Conservation (phyloP, 1,140 invertebrate species). For the Galleria mellonella region DNA sequence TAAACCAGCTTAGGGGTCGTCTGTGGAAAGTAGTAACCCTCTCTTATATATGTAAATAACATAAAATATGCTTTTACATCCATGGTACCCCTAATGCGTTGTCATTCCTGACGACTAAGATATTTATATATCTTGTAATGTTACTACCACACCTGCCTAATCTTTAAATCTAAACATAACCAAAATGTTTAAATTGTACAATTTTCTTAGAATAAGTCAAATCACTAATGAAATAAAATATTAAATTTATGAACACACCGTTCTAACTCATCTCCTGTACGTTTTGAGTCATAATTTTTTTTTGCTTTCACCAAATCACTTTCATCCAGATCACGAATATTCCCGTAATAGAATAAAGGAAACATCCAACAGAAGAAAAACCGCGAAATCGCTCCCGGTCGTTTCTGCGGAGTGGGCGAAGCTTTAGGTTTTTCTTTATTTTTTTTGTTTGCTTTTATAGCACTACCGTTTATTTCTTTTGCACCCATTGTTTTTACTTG, state of each 20-base stretch:
- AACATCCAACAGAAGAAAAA: slow-evolving; percentile 76
- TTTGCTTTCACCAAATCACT: slow-evolving; percentile 79
- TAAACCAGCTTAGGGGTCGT: no score
- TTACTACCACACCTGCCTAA: no score
- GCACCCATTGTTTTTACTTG: slow-evolving; percentile 1
- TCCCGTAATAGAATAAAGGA: slow-evolving; percentile 78
- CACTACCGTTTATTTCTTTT: not conserved
- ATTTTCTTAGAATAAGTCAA: no score
- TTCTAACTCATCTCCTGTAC: slow-evolving; percentile 76
- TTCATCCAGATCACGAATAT: slow-evolving; percentile 78
- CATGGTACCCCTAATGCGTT: no score
- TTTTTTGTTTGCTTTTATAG: slow-evolving; percentile 13
- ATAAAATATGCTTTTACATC: no score
- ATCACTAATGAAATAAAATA: no score
- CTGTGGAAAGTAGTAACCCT: no score
- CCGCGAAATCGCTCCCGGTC: slow-evolving; percentile 39
- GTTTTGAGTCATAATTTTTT: slow-evolving; percentile 72
- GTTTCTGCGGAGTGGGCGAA: slow-evolving; percentile 20
- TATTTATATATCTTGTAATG: no score
- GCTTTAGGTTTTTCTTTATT: slow-evolving; percentile 4
- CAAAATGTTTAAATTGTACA: no score
- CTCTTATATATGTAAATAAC: no score
- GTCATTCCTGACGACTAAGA: no score
- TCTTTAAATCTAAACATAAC: no score
- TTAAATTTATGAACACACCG: slow-evolving; percentile 60